phyloP scores from a whole-genome alignment of 2,113 vertebrate genomes.

The Barnardius zonarius region DNA sequence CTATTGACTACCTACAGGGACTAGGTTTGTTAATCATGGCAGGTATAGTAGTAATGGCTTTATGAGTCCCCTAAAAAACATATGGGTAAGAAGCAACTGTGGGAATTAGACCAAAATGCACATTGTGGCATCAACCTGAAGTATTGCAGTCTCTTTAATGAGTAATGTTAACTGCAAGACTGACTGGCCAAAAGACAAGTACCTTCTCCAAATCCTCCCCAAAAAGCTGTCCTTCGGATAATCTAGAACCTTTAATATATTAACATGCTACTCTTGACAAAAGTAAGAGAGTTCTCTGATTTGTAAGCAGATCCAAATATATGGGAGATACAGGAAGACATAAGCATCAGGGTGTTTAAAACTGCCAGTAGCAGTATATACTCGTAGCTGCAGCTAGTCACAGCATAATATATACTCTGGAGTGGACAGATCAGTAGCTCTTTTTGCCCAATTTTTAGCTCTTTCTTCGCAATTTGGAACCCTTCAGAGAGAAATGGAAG shows the following conservation, averaged over 20 bases:
- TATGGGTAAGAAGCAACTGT: neutral
- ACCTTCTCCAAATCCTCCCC: neutral
- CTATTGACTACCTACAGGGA: neutral
- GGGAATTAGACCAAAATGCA: neutral
- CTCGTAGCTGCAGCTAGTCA: neutral
- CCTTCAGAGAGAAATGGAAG: neutral
- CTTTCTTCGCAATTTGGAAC: neutral
- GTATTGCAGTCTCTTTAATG: neutral
- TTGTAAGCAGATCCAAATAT: neutral
- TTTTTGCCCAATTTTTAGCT: neutral
- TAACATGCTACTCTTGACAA: neutral
- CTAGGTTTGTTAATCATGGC: neutral
- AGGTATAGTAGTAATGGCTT: neutral
- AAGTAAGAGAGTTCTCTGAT: neutral
- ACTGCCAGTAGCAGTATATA: neutral
- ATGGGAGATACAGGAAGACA: neutral
- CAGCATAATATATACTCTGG: accelerated
- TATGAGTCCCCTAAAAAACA: neutral
- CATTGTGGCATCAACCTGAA: neutral
- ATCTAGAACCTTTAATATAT: neutral
- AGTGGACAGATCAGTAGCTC: neutral
- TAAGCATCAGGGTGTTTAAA: neutral
- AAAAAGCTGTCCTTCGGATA: neutral
- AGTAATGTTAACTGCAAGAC: too few relatives aligned
- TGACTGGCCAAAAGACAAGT: neutral